Percentiles rank a stretch among this genome's conserved stretches.
Conservation (phyloP, 2,888 invertebrate species). For the Trypoxylon attenuatum region DNA sequence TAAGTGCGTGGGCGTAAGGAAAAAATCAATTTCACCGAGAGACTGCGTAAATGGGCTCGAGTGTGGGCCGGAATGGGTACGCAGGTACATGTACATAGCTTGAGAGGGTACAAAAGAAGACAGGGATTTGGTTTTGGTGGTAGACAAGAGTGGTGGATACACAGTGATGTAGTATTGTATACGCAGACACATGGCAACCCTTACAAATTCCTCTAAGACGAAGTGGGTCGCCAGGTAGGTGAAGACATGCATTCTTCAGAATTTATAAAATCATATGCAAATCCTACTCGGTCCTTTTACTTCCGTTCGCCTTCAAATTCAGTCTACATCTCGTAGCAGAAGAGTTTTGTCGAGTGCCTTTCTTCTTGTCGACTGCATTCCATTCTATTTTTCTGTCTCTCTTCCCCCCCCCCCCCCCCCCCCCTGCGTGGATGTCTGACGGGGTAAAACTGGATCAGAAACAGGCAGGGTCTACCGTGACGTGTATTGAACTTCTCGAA, state of each 20-base stretch:
- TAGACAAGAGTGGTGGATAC: too few species aligned
- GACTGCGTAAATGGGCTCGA: too few species aligned
- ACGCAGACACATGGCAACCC: slow-evolving; percentile 2
- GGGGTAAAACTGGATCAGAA: too few species aligned
- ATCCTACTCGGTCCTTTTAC: slow-evolving; percentile 52
- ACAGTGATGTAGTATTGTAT: neutral
- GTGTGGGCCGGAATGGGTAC: too few species aligned
- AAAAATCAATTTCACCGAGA: too few species aligned
- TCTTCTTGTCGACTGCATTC: slow-evolving; percentile 54
- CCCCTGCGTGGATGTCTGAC: too few species aligned
- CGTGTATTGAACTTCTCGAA: slow-evolving; percentile 22
- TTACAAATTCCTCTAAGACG: slow-evolving; percentile 40
- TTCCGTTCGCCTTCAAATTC: slow-evolving; percentile 36
- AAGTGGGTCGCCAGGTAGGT: slow-evolving; percentile 9
- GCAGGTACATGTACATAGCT: too few species aligned
- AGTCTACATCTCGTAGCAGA: too few species aligned
- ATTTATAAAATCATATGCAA: slow-evolving; percentile 66
- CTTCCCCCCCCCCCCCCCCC: slow-evolving; percentile 31
- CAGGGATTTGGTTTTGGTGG: too few species aligned
- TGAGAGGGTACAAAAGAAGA: too few species aligned
- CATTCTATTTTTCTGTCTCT: slow-evolving; percentile 19
- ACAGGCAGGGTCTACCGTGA: neutral
- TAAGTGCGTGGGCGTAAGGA: too few species aligned
- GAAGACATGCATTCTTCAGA: slow-evolving; percentile 50
- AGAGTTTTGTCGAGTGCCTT: too few species aligned